A percentile compares a stretch with the other conserved stretches of the same genome.
phyloP scores from a whole-genome alignment of 2,888 invertebrate species.

The Muscina levida region DNA sequence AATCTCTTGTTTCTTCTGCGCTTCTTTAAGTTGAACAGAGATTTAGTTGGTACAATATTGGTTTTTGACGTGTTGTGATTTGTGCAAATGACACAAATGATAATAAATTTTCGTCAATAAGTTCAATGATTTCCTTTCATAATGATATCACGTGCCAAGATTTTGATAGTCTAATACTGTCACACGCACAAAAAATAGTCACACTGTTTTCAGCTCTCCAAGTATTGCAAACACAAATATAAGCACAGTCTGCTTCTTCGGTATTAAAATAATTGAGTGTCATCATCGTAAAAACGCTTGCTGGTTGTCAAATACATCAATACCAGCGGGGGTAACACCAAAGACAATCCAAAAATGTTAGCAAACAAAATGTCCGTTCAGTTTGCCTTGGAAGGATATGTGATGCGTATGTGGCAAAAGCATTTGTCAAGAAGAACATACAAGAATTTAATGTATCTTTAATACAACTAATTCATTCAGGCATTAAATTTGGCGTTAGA shows the following conservation, averaged over 20 bases:
- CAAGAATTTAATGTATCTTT: too few relatives aligned
- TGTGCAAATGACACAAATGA: conserved; percentile 46
- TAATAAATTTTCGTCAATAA: conserved; percentile 50
- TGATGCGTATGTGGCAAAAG: too few relatives aligned
- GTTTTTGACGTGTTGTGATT: conserved; percentile 37
- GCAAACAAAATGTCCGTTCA: neutral
- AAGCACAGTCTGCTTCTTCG: conserved; percentile 18
- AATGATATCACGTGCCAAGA: conserved; percentile 55
- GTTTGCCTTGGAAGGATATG: too few relatives aligned
- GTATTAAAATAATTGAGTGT: conserved; percentile 52
- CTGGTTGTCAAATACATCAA: conserved; percentile 42
- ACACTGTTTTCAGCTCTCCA: neutral
- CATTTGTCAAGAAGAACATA: too few relatives aligned
- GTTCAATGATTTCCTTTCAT: conserved; percentile 50
- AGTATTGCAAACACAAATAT: conserved; percentile 1
- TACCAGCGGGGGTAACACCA: conserved; percentile 57
- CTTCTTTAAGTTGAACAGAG: too few relatives aligned
- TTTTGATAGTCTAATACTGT: conserved; percentile 13
- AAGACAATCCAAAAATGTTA: too few relatives aligned
- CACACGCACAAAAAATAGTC: conserved; percentile 20
- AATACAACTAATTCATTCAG: too few relatives aligned
- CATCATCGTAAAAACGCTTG: conserved; percentile 49
- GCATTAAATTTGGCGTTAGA: too few relatives aligned
- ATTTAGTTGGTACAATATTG: conserved; percentile 6
- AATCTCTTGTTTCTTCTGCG: too few relatives aligned